Evolutionary conservation across 30 jellyfish, hydroid and myxozoan species (phyloP).

Genomic region (Turritopsis dohrnii): DNA sequence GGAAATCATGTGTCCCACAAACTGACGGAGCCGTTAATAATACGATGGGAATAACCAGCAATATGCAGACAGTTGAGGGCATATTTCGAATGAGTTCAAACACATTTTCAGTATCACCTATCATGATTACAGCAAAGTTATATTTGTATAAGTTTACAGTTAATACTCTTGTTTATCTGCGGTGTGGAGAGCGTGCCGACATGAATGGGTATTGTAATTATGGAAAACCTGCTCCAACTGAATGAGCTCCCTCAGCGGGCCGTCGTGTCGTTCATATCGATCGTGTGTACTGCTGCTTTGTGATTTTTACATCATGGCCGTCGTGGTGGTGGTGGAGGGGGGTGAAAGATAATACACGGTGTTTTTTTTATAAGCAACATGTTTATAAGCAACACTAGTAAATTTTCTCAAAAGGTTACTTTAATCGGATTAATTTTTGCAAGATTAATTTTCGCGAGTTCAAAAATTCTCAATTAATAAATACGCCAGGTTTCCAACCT

Average conservation of each 20-base stretch:
- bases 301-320: neutral
- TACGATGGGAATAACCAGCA: slow-evolving; percentile 73
- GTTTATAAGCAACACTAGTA: too few relatives aligned
- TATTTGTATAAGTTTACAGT: neutral
- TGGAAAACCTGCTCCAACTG: neutral
- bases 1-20: slow-evolving; percentile 81
- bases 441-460: too few relatives aligned
- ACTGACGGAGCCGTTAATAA: slow-evolving; percentile 70
- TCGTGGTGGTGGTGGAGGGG: neutral
- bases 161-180: neutral
- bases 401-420: too few relatives aligned
- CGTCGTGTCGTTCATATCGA: neutral
- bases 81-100: slow-evolving; percentile 60
- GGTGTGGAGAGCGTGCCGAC: neutral
- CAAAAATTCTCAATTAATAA: too few relatives aligned
- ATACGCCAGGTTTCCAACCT: too few relatives aligned
- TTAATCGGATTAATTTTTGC: too few relatives aligned
- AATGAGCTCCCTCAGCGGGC: neutral
- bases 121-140: slow-evolving; percentile 23
- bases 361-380: too few relatives aligned
- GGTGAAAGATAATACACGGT: neutral
- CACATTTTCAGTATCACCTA: slow-evolving; percentile 61
- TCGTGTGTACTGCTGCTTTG: neutral
- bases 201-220: neutral
- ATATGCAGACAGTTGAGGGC: slow-evolving; percentile 77